Base-by-base conservation (phyloP, 1,140 invertebrate species). In the Scaptomyza pallida region DNA sequence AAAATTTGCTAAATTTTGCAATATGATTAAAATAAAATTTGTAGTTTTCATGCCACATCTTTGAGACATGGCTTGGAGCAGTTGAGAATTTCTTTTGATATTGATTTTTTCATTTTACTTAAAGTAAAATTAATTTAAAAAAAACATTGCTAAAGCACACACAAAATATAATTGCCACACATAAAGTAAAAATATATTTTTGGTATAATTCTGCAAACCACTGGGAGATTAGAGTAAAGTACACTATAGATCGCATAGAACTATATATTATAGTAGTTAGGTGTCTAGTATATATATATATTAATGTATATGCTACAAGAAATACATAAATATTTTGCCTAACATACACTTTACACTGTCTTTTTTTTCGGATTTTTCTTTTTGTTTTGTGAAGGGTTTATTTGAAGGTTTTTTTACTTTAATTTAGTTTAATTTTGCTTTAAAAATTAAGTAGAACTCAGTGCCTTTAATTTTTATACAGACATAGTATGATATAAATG, bases 391-490 rank as follows among this genome's bases (percentile, higher is more conserved):
- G 44, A 23, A 23, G 13, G 33, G 33, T 12, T n/a, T 45, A 19
- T 45, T 60, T 59, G 43, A 62, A 63, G 52, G 62, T 40, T 26
- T 0, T 59, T 44, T 81, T 69, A 43, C 21, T 65, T 44, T 57
- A 50, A 15, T 30, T 55, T 59, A 68, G 41, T 52, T 67, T 67
- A 52, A 54, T 62, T 70, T 72, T 68, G 26, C 37, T 54, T 63
- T 67, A 63, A 67, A 89, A 89, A 78, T 89, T 89, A 89, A 89
- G 86, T 89, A 89, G 86, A 89, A 82, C 88, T 89, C 86, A 89
- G 86, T 89, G 86, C 86, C 86, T 78, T 85, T 74, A 76, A 82
- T 70, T 88, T 81, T 78, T 81, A 63, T 88, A 88, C 82, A 88
- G 60, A 64, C 52, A 64, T 47, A 69, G 45, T 45, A 45, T 54